phyloP scores from a whole-genome alignment of 2,113 vertebrate genomes.

The Odobenus rosmarus region DNA sequence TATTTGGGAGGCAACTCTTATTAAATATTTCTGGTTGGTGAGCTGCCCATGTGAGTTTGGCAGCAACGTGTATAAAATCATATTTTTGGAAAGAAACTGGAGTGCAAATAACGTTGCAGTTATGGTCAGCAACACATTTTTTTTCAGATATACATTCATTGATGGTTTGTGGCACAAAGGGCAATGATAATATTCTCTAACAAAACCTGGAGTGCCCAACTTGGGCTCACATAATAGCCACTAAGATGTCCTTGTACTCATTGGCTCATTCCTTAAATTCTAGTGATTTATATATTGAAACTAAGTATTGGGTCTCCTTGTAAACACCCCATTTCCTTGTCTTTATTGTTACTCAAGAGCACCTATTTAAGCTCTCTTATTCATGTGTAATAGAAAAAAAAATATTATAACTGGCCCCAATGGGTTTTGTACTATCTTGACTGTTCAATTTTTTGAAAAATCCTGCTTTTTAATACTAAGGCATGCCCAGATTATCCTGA shows the following conservation, averaged over 20 bases:
- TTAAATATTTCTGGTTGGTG: neutral
- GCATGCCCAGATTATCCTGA: neutral
- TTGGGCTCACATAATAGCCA: neutral
- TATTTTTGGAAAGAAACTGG: neutral
- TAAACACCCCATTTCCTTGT: neutral
- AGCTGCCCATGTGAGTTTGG: neutral
- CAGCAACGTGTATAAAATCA: neutral
- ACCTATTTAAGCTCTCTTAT: slow-evolving; percentile 13
- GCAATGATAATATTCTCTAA: neutral
- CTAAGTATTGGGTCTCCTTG: neutral
- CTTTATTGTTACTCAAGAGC: neutral
- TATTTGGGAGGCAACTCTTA: neutral
- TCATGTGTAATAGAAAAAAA: neutral
- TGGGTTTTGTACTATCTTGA: slow-evolving; percentile 26
- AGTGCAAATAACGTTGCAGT: neutral
- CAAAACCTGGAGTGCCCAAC: neutral
- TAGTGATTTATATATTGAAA: neutral
- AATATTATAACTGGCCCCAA: neutral
- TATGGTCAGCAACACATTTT: neutral
- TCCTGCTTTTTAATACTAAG: neutral
- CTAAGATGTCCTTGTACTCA: neutral
- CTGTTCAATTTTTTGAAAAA: neutral
- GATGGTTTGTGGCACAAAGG: neutral
- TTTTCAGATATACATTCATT: neutral
- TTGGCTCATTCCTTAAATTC: neutral